Evolutionary conservation across 2,113 vertebrate species (phyloP), one percentile per base, ranked within the genome.

Genomic region (Callipepla californica): DNA sequence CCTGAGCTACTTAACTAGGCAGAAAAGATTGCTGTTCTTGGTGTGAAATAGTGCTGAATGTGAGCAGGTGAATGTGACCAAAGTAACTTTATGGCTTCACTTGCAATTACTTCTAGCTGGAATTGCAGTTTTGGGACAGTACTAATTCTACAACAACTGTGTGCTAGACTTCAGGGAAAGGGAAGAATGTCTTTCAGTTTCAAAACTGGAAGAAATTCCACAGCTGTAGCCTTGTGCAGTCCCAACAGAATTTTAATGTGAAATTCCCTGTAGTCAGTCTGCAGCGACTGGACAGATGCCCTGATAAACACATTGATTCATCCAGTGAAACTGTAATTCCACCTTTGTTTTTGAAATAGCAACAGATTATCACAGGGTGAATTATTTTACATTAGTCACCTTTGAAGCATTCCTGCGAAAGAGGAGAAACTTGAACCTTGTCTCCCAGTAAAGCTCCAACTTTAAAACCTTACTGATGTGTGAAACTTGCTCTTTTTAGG

Each of bases 1-100:
- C 59, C 47, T 77, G 58, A 50, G 38, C 34, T 45, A 23, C 74
- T 77, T 36, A 45, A 45, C 48, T 65, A 73, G 78, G 89, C 85
- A 93, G 90, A 73, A 94, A 91, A 90, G 79, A 69, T 76, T 76
- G 58, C 85, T 78, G 48, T 76, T 82, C 48, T 15, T 84, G 74
- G 48, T 95, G 79, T 92, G 82, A 91, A 76, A 93, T 91, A 62
- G 45, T 89, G 0, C 84, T 75, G 92, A 66, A 14, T 95, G 65
- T 94, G 85, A 80, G 68, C 79, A 92, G 53, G 81, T 84, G 44
- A 86, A 76, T 76, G 20, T 79, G 61, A 36, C 57, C 84, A n/a
- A 89, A 4, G 1, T 87, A 81, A 89, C 26, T 42, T 81, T 72
- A 48, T 65, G 53, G 62, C 62, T 72, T 93, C 88, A 57, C n/a